These are phyloP conservation scores for Rattus rattus DNA, from an alignment of 2,113 vertebrate species.

Conservation along the genomic window DNA sequence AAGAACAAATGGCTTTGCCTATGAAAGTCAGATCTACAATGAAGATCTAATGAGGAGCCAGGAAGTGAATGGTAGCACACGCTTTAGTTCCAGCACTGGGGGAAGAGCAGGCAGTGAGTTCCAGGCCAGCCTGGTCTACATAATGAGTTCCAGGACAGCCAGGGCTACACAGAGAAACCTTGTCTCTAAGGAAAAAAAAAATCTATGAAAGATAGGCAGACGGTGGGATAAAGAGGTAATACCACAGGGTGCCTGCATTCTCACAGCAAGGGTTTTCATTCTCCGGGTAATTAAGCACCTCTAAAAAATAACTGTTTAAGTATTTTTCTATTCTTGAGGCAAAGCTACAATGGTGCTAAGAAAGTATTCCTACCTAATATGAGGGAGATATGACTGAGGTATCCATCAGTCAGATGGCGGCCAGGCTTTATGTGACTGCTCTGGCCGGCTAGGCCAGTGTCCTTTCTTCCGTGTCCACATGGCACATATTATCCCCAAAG, in stretches of 20 bases:
- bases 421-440: neutral
- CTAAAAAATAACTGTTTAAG: neutral
- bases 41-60: neutral
- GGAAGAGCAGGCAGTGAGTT: too few relatives aligned
- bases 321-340: neutral
- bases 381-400: neutral
- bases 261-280: constrained; percentile 22
- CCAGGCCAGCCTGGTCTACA: too few relatives aligned
- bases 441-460: neutral
- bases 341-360: neutral
- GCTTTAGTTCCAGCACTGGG: too few relatives aligned
- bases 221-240: neutral
- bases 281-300: constrained; percentile 9
- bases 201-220: neutral
- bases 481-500: neutral
- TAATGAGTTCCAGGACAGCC: neutral
- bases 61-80: neutral
- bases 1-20: neutral
- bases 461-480: neutral
- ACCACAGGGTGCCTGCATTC: neutral
- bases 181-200: neutral
- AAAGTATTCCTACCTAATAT: too few relatives aligned
- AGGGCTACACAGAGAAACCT: neutral
- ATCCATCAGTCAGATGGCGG: too few relatives aligned
- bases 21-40: neutral